Conservation (phyloP, 2,888 invertebrate species). For the Apamea anceps region DNA sequence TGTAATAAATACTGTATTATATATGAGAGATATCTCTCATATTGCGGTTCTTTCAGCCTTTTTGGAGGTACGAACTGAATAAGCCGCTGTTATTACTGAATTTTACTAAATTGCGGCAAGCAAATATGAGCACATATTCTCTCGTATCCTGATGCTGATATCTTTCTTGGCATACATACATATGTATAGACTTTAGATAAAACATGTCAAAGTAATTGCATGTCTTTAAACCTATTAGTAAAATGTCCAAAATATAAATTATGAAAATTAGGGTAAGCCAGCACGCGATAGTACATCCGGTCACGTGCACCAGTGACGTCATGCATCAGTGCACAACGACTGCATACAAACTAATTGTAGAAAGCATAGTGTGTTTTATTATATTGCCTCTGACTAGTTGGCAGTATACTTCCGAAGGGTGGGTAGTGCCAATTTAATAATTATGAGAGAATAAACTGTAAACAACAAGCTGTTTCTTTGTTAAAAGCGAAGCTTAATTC, state of each 20-base stretch:
- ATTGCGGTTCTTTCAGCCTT: slow-evolving; percentile 3
- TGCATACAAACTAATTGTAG: not conserved
- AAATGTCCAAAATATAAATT: slow-evolving; percentile 6
- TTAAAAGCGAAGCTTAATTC: not conserved
- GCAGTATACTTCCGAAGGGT: not conserved
- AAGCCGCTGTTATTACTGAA: slow-evolving; percentile 36
- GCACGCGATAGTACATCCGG: slow-evolving; percentile 36
- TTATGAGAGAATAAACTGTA: not conserved
- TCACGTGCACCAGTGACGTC: slow-evolving; percentile 27
- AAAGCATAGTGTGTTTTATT: not conserved
- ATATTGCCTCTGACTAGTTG: not conserved
- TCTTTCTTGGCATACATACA: not conserved
- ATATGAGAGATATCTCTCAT: not conserved
- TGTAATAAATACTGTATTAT: slow-evolving; percentile 8
- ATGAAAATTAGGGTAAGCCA: not conserved
- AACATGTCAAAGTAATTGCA: not conserved
- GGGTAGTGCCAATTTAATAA: not conserved
- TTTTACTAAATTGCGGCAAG: slow-evolving; percentile 21
- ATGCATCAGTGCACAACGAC: not conserved
- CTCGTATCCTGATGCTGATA: not conserved
- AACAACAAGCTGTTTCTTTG: not conserved
- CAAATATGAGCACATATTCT: slow-evolving; percentile 2
- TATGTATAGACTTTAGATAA: not conserved
- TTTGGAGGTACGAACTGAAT: slow-evolving; percentile 7
- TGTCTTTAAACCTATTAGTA: not conserved